phyloP scores from a whole-genome alignment of 2,113 vertebrate genomes.

The Cyprinodon variegatus region DNA sequence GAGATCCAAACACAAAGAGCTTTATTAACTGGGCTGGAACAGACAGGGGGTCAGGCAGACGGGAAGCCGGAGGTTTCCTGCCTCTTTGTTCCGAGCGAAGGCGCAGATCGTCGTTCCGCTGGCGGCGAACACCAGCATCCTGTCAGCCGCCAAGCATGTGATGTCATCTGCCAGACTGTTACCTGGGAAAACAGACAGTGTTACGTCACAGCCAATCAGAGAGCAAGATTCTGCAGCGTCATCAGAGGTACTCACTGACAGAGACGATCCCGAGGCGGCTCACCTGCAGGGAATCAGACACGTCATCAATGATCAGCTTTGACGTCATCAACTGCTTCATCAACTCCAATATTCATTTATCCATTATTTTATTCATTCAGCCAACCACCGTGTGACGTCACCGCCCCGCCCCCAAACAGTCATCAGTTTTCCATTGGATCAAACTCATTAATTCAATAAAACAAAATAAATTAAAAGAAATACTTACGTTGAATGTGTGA shows the following conservation, averaged over 20 bases:
- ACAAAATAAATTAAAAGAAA: too few species aligned
- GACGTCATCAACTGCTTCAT: neutral
- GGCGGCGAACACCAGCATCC: conserved; percentile 90
- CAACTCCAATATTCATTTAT: neutral
- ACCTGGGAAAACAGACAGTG: conserved; percentile 77
- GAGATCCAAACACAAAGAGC: neutral
- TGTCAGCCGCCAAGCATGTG: conserved; percentile 88
- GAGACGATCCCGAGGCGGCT: conserved; percentile 92
- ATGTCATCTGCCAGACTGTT: conserved; percentile 91
- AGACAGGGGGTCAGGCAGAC: neutral
- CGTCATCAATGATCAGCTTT: neutral
- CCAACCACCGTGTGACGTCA: neutral
- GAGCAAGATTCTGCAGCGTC: neutral
- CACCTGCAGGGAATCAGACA: conserved; percentile 78
- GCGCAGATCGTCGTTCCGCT: conserved; percentile 83
- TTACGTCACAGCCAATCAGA: conserved; percentile 40
- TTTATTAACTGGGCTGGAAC: neutral
- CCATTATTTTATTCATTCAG: neutral
- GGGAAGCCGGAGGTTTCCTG: conserved; percentile 12
- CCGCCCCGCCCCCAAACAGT: too few species aligned
- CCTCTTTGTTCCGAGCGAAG: conserved; percentile 87
- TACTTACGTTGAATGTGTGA: conserved; percentile 92
- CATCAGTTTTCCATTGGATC: too few species aligned
- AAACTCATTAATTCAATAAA: too few species aligned
- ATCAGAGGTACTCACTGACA: conserved; percentile 88